Conservation (phyloP, 2,113 vertebrate genomes). For the Conger conger region DNA sequence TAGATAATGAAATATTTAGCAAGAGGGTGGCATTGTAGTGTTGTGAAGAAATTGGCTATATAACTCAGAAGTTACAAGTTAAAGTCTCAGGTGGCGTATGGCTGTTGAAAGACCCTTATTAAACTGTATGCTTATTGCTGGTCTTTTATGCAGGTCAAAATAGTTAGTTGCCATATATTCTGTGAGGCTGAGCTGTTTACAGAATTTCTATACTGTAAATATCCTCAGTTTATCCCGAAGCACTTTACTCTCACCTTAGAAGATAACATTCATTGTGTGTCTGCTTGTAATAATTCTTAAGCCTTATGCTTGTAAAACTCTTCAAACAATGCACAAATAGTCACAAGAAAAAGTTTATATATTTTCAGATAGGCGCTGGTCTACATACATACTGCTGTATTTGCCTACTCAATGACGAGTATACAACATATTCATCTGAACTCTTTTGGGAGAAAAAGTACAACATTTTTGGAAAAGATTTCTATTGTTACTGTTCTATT, state of each 20-base stretch:
- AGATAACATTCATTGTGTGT: no score
- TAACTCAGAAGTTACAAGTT: neutral
- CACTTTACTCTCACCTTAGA: no score
- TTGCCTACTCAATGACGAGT: no score
- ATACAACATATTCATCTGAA: no score
- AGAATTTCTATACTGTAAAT: neutral
- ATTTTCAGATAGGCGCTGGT: no score
- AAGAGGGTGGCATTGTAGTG: neutral
- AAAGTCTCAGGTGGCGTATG: neutral
- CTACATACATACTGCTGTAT: no score
- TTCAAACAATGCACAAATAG: no score
- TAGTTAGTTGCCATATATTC: neutral
- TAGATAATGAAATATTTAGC: neutral
- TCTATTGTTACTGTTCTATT: neutral
- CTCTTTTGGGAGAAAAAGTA: neutral
- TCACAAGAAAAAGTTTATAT: no score
- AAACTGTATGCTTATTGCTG: no score
- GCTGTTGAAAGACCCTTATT: neutral
- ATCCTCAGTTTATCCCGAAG: neutral
- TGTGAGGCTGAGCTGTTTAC: neutral
- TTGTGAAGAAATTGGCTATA: neutral
- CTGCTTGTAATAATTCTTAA: no score
- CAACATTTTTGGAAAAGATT: neutral
- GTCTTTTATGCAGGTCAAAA: constrained; percentile 45
- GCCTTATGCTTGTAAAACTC: no score